Percentiles rank a stretch among this genome's conserved stretches.
Conservation (phyloP, 92 coral and sea anemone genomes). For the Zoanthus sociatus region DNA sequence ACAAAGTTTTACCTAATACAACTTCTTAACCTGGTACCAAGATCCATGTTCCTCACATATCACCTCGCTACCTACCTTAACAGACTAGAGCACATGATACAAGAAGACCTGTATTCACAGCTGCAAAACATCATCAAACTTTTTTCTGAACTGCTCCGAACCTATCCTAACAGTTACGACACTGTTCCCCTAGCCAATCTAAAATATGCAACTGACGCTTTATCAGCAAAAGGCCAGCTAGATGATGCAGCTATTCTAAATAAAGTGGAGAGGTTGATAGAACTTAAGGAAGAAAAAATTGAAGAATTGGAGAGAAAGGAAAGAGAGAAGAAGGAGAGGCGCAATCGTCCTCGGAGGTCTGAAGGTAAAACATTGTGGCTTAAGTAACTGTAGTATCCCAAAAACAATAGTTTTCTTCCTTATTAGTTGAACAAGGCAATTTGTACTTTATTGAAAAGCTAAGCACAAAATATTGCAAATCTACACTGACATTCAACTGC, state of each 20-base stretch:
- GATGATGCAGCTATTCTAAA: slow-evolving; percentile 34
- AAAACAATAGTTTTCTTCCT: no score
- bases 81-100: slow-evolving; percentile 50
- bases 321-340: slow-evolving; percentile 44
- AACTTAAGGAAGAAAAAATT: slow-evolving; percentile 63
- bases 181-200: slow-evolving; percentile 76
- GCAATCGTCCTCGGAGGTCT: slow-evolving; percentile 45
- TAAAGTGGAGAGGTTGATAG: slow-evolving; percentile 59
- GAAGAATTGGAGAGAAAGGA: slow-evolving; percentile 70
- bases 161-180: slow-evolving; percentile 72
- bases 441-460: no score
- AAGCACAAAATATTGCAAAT: no score
- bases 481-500: no score
- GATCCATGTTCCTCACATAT: slow-evolving; percentile 64
- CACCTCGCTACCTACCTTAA: slow-evolving; percentile 70
- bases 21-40: slow-evolving; percentile 74
- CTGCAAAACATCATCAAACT: slow-evolving; percentile 67
- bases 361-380: slow-evolving; percentile 42
- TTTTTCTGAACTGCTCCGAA: slow-evolving; percentile 69
- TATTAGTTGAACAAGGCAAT: no score
- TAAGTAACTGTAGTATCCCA: no score
- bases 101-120: slow-evolving; percentile 47
- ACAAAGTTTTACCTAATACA: slow-evolving; percentile 51
- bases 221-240: slow-evolving; percentile 29
- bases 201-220: slow-evolving; percentile 34